Percentiles rank a stretch among this genome's conserved stretches.
phyloP scores from a whole-genome alignment of 2,797 vertebrate genomes.

The Masticophis lateralis region DNA sequence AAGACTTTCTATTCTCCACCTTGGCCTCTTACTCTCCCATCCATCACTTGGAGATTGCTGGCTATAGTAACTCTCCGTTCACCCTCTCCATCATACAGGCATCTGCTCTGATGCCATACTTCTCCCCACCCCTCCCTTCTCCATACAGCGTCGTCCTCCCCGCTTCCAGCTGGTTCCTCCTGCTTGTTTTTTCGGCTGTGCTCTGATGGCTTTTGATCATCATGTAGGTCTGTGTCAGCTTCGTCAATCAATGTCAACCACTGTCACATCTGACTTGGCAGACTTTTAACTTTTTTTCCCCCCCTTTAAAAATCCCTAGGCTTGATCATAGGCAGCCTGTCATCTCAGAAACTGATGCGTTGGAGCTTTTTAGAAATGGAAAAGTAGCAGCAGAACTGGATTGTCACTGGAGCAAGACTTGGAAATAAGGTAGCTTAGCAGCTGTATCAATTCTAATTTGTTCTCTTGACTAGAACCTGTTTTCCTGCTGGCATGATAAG shows the following conservation, averaged over 20 bases:
- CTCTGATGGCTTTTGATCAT: conserved; percentile 35
- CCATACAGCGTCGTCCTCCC: not conserved
- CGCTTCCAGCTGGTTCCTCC: not conserved
- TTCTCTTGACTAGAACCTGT: not conserved
- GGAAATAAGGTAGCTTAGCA: not conserved
- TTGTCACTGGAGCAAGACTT: not conserved
- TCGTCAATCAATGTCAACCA: conserved; percentile 53
- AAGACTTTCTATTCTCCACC: not conserved
- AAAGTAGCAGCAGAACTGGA: not conserved
- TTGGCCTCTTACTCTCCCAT: conserved; percentile 7
- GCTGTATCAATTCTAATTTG: conserved; percentile 26
- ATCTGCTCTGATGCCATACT: not conserved
- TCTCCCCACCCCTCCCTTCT: not conserved
- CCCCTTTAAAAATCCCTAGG: not conserved
- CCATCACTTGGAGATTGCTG: conserved; percentile 1
- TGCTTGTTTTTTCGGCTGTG: conserved; percentile 10
- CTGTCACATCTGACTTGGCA: conserved; percentile 44
- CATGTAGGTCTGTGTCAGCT: conserved; percentile 18
- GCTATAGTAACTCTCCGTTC: not conserved
- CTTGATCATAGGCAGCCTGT: conserved; percentile 28
- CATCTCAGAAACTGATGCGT: not conserved
- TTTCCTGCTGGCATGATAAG: not conserved
- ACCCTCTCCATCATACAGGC: not conserved
- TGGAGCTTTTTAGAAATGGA: conserved; percentile 15
- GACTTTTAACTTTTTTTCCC: not conserved